These are phyloP conservation scores for Cavia porcellus DNA, from an alignment of 2,113 vertebrate genomes.

Conservation along the genomic window DNA sequence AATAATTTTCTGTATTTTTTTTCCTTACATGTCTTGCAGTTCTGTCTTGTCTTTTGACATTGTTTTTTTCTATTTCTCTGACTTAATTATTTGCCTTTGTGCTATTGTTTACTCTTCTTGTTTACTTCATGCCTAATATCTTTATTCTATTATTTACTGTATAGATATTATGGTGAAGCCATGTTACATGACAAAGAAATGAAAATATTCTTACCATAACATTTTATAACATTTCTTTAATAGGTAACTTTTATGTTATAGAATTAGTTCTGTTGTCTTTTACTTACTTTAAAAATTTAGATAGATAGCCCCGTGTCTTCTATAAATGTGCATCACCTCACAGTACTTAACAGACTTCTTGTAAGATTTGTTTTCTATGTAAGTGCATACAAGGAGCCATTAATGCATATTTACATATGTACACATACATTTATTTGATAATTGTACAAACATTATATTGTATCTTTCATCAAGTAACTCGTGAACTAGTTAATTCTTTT, in stretches of 20 bases:
- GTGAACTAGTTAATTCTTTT: background rate
- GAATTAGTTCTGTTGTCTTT: background rate
- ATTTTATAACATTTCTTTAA: background rate
- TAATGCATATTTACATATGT: background rate
- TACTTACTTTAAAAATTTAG: background rate
- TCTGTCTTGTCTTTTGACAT: background rate
- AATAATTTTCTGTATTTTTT: background rate
- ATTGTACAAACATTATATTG: background rate
- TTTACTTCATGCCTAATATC: background rate
- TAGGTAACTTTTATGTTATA: background rate
- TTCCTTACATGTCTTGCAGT: background rate
- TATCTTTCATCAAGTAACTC: background rate
- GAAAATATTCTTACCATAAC: background rate
- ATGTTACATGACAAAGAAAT: background rate
- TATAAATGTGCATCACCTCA: background rate
- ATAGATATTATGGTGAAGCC: background rate
- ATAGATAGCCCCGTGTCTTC: background rate
- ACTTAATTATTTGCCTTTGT: background rate
- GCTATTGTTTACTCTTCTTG: background rate
- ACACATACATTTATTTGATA: background rate
- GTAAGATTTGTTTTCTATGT: background rate
- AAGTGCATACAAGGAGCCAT: background rate
- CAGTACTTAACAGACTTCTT: background rate
- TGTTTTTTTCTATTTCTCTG: background rate
- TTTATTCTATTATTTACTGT: background rate